Conservation (phyloP, 2,113 vertebrate genomes). For the Eclectus roratus region DNA sequence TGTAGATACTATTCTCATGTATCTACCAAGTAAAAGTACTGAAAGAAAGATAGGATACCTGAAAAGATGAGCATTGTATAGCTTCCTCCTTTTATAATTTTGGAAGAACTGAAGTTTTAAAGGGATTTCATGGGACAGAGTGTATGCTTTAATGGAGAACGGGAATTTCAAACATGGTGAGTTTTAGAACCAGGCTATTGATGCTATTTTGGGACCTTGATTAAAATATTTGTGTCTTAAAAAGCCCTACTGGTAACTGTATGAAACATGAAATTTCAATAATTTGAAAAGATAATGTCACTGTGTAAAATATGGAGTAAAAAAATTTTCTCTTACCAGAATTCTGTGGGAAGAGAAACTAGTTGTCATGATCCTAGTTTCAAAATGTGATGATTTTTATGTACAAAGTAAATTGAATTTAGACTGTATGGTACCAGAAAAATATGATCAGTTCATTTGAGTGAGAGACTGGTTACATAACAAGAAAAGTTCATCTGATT, state of each 20-base stretch:
- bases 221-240: neutral
- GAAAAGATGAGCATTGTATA: neutral
- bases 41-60: neutral
- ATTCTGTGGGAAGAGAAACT: neutral
- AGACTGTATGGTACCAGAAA: neutral
- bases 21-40: neutral
- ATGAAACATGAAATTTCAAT: neutral
- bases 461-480: neutral
- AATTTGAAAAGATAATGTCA: neutral
- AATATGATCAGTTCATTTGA: neutral
- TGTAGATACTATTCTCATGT: neutral
- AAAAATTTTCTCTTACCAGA: neutral
- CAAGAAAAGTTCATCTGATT: neutral
- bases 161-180: neutral
- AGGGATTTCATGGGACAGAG: neutral
- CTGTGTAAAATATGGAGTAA: neutral
- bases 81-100: neutral
- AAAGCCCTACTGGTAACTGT: neutral
- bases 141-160: neutral
- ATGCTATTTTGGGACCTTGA: neutral
- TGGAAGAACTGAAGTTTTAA: neutral
- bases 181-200: neutral
- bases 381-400: neutral
- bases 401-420: neutral
- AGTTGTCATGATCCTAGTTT: neutral